Conservation (phyloP, 2,797 vertebrate species). For the Fistularia commersonii region DNA sequence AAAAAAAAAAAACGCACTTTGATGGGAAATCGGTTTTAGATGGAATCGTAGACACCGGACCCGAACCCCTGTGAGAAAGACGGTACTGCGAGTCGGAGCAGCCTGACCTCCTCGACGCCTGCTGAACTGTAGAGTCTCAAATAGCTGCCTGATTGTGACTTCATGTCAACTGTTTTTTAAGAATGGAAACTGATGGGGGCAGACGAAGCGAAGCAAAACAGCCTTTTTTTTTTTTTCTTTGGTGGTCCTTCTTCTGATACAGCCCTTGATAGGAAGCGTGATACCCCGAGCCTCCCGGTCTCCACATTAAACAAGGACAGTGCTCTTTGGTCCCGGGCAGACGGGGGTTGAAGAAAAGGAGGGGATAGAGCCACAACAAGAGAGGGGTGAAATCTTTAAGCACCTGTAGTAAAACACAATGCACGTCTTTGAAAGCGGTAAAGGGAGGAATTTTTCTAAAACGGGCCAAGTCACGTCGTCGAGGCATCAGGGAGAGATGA, state of each 20-base stretch:
- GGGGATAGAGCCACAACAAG: slow-evolving; percentile 15
- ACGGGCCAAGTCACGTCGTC: slow-evolving; percentile 78
- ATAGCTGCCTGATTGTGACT: slow-evolving; percentile 15
- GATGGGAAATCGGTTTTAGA: too few relatives aligned
- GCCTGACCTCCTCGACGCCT: background rate
- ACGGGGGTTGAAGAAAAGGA: slow-evolving; percentile 1
- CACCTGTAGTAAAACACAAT: slow-evolving; percentile 80
- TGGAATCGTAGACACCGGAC: too few relatives aligned
- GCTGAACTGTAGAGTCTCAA: slow-evolving; percentile 3
- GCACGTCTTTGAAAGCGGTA: slow-evolving; percentile 67
- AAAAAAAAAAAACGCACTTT: too few relatives aligned
- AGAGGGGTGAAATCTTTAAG: slow-evolving; percentile 54
- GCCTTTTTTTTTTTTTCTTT: slow-evolving; percentile 18
- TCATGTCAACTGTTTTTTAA: slow-evolving; percentile 24
- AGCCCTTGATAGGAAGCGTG: slow-evolving; percentile 63
- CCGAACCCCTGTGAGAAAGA: too few relatives aligned
- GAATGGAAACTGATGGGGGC: slow-evolving; percentile 23
- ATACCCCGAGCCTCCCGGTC: slow-evolving; percentile 58
- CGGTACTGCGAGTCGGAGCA: background rate
- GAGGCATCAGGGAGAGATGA: slow-evolving; percentile 66
- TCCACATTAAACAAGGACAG: slow-evolving; percentile 67
- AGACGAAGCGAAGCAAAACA: slow-evolving; percentile 26
- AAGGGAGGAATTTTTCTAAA: slow-evolving; percentile 69
- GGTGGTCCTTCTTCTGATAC: slow-evolving; percentile 43
- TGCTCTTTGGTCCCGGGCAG: slow-evolving; percentile 26